Base-by-base conservation (phyloP, 1,140 invertebrate species). In the Hylaeus volcanicus region DNA sequence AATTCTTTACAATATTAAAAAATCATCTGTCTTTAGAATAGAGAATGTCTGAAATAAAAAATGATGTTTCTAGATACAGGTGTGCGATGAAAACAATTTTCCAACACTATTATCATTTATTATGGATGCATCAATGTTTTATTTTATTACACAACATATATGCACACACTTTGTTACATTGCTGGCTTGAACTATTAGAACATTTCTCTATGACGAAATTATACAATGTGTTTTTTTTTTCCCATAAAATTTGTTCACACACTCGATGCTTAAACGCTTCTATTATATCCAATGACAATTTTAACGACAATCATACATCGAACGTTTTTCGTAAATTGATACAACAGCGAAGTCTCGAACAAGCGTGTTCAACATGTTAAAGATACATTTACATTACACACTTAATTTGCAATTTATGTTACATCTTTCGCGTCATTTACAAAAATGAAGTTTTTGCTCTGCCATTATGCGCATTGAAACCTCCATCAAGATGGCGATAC, bases 71-170 rank as follows among this genome's bases (percentile, higher is more conserved):
- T n/a, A n/a, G n/a, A 60, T 51, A 37, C 73, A 74, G 60, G 37
- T 43, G 63, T 43, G 51, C 41, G 63, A 68, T 45, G 51, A 43
- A 43, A 75, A 75, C 51, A 75, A 68, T 75, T 76, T 76, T 60
- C n/a, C 65, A 60, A 37, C 53, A 15, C 43, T 60, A 48, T 48
- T 69, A 69, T 4, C 11, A 12, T 66, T 58, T 58, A 58, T 43
- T 55, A 48, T 70, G 69, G 41, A 69, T 14, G 65, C 53, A 9
- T 58, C 43, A 60, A 48, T 76, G 14, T 51, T 41, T 68, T 56
- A 58, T 48, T 70, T 69, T 15, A n/a, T 70, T 48, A 60, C 56
- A 45, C 37, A 58, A 77, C 74, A 77, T 48, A 77, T 70, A 70
- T 77, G 45, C 65, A 60, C 65, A 48, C 43, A 70, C 14, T 77